phyloP scores from a whole-genome alignment of 2,113 vertebrate species.

The Meles meles region DNA sequence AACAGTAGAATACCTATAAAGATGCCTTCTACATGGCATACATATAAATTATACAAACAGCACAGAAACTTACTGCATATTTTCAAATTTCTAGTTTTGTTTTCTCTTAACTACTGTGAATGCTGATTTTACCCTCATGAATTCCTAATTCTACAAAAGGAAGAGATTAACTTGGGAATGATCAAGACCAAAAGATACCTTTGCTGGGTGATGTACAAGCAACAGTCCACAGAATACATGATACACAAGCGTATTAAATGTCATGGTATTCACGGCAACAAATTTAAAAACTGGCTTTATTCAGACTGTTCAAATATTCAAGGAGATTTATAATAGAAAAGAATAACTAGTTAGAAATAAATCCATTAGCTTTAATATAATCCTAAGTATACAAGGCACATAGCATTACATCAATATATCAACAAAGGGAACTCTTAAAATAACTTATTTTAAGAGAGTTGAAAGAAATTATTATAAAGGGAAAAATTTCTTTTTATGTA shows the following conservation, averaged over 20 bases:
- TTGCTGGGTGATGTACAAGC: not conserved
- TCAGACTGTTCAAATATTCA: slow-evolving; percentile 38
- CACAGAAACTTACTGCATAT: not conserved
- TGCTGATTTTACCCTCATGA: not conserved
- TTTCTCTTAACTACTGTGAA: not conserved
- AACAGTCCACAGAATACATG: not conserved
- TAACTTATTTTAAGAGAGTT: slow-evolving; percentile 37
- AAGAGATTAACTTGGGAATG: slow-evolving; percentile 11
- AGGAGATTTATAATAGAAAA: slow-evolving; percentile 17
- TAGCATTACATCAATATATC: slow-evolving; percentile 33
- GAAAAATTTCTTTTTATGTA: slow-evolving; percentile 23
- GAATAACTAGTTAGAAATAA: slow-evolving; percentile 54
- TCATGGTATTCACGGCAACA: not conserved
- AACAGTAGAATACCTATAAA: not conserved
- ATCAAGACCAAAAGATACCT: not conserved
- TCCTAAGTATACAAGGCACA: slow-evolving; percentile 15
- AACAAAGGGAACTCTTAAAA: slow-evolving; percentile 52
- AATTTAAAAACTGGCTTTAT: slow-evolving; percentile 9
- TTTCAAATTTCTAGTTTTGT: slow-evolving; percentile 22
- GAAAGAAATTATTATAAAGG: slow-evolving; percentile 57
- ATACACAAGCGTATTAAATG: not conserved
- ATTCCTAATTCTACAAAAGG: slow-evolving; percentile 41
- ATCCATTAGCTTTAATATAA: slow-evolving; percentile 49
- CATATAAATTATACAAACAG: not conserved
- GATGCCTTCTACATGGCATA: not conserved